These are phyloP conservation scores for Pammene aurita DNA, from an alignment of 2,888 invertebrate species.

Conservation along the genomic window DNA sequence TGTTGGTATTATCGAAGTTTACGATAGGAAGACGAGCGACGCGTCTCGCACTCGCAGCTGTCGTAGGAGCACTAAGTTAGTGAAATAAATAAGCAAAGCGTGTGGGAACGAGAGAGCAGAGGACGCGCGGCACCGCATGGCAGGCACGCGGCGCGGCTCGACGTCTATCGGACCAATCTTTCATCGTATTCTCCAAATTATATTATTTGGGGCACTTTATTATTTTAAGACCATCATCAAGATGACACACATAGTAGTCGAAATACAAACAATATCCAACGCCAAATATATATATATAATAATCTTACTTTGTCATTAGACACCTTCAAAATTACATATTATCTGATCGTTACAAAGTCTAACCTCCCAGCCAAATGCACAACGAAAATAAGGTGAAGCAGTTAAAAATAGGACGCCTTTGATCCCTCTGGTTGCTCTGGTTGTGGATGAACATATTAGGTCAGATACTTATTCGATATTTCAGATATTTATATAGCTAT, in stretches of 20 bases:
- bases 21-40: constrained; percentile 54
- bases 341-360: background rate
- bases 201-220: background rate
- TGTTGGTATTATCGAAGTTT: constrained; percentile 52
- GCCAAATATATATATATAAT: background rate
- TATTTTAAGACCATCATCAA: background rate
- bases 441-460: background rate
- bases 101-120: constrained; percentile 68
- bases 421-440: constrained; percentile 3
- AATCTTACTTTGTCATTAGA: background rate
- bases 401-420: constrained; percentile 21
- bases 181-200: constrained; percentile 14
- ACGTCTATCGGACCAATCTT: constrained; percentile 3
- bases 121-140: constrained; percentile 47
- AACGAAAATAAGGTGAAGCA: background rate
- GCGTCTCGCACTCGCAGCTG: constrained; percentile 67
- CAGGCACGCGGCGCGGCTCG: constrained; percentile 43
- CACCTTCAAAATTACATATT: background rate
- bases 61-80: constrained; percentile 70
- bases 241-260: background rate
- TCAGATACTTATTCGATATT: background rate
- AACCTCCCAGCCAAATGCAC: constrained; percentile 3
- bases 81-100: constrained; percentile 63
- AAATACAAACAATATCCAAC: background rate
- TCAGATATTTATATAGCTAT: too few species aligned